These are phyloP conservation scores for Thunnus maccoyii DNA, from an alignment of 2,113 vertebrate genomes.

Conservation along the genomic window DNA sequence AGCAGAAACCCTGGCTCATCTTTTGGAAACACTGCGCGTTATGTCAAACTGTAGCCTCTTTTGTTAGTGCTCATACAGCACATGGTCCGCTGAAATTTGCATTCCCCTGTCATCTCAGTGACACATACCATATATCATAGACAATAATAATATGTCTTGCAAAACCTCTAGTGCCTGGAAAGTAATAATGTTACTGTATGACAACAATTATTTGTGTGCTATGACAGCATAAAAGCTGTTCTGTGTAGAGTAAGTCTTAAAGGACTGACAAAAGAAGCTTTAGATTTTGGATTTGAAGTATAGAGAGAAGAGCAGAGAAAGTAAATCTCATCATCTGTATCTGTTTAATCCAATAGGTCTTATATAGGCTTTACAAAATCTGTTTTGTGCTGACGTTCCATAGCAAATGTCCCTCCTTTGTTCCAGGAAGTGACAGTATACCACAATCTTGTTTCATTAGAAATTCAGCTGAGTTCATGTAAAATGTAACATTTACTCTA, in stretches of 20 bases:
- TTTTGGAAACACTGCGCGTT: slow-evolving; percentile 47
- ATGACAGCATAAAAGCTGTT: slow-evolving; percentile 4
- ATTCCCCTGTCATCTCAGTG: slow-evolving; percentile 9
- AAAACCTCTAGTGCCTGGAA: slow-evolving; percentile 28
- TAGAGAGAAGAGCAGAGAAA: neutral
- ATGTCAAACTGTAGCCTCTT: slow-evolving; percentile 27
- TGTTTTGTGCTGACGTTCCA: neutral
- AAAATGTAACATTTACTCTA: neutral
- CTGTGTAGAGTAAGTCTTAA: neutral
- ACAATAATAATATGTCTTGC: slow-evolving; percentile 31
- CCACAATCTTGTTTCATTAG: neutral
- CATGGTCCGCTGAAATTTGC: slow-evolving; percentile 5
- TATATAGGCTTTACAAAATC: neutral
- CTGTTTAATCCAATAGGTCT: neutral
- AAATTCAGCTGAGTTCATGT: neutral
- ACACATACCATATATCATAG: slow-evolving; percentile 11
- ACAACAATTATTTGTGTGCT: slow-evolving; percentile 4
- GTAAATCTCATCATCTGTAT: neutral
- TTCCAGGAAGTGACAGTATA: neutral
- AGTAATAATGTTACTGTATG: slow-evolving; percentile 15
- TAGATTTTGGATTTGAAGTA: too few relatives aligned
- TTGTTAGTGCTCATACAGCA: slow-evolving; percentile 16
- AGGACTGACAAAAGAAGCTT: neutral
- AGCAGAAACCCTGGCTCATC: slow-evolving; percentile 55
- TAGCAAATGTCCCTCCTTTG: neutral